Evolutionary conservation across 2,888 invertebrate genomes (phyloP).

Genomic region (Apotomis betuletana): DNA sequence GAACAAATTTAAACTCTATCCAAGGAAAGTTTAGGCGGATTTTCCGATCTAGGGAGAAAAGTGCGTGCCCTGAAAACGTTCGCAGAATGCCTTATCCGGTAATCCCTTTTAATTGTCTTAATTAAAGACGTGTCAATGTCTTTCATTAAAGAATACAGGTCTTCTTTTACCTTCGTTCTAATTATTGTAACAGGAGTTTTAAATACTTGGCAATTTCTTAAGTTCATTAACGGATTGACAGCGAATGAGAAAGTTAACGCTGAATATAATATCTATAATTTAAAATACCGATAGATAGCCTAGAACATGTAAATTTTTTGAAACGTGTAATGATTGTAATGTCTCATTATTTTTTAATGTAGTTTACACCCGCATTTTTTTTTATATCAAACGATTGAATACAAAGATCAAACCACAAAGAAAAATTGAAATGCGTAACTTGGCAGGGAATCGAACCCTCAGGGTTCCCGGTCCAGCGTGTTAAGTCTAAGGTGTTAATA

Average conservation of each 20-base stretch:
- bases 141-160: slow-evolving; percentile 29
- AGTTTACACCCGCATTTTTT: no score
- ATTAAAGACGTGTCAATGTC: slow-evolving; percentile 41
- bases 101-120: slow-evolving; percentile 41
- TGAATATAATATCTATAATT: no score
- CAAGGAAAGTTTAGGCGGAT: slow-evolving; percentile 3
- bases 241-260: neutral
- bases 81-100: slow-evolving; percentile 37
- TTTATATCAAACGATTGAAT: no score
- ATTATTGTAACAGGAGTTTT: slow-evolving; percentile 9
- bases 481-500: no score
- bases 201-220: neutral
- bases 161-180: slow-evolving; percentile 9
- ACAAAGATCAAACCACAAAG: no score
- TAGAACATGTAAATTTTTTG: no score
- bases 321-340: no score
- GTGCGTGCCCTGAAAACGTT: slow-evolving; percentile 36
- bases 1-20: slow-evolving; percentile 26
- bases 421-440: no score
- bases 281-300: no score
- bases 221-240: neutral
- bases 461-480: no score
- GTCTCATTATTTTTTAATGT: no score
- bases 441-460: no score
- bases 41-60: slow-evolving; percentile 4